Evolutionary conservation across 2,797 vertebrate species (phyloP), one percentile per base, ranked within the genome.

Genomic region (Melanogrammus aeglefinus): DNA sequence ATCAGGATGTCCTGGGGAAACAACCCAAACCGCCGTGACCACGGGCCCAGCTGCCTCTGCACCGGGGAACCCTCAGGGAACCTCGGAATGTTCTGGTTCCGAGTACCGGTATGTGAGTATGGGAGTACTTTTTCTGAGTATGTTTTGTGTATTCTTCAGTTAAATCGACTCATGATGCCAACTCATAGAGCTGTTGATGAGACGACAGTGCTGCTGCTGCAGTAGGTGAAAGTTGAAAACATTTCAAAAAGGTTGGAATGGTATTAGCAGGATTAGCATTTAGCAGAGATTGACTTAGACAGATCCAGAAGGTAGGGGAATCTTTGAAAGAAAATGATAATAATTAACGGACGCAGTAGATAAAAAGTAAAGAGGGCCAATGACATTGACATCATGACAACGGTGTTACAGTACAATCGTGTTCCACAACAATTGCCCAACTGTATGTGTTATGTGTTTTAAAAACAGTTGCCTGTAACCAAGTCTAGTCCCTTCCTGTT

Each of bases 1-100:
- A 99, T 99, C 91, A 99, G 94, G 73, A 98, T 96, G 86, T 99
- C 98, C 98, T 99, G 90, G 76, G 86, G 92, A 80, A 18, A 16
- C 3, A 21, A 72, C 2, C 41, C 41, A 85, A 85, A 87, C 88
- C 88, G 8, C 63, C 89, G 84, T 87, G 90, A 82, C 91, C 81
- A 6, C 86, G 80, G 84, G 63, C 57, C 57, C 57, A 63, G 57
- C 57, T 63, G 57, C 21, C 57, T 24, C 14, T 6, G n/a, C 57
- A 24, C 21, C 57, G 24, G 63, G 9, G 63, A n/a, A n/a, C 63
- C 63, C 63, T 10, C 24, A 1, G 63, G 63, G 63, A 69, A 27
- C 63, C 63, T 2, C 9, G 63, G 63, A 69, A 69, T 69, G 63
- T 12, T 27, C n/a, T 27, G 57, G 14, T 51, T 51, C 16, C 6